Base-by-base conservation (phyloP, 2,888 invertebrate genomes). In the Itoplectis maculator region DNA sequence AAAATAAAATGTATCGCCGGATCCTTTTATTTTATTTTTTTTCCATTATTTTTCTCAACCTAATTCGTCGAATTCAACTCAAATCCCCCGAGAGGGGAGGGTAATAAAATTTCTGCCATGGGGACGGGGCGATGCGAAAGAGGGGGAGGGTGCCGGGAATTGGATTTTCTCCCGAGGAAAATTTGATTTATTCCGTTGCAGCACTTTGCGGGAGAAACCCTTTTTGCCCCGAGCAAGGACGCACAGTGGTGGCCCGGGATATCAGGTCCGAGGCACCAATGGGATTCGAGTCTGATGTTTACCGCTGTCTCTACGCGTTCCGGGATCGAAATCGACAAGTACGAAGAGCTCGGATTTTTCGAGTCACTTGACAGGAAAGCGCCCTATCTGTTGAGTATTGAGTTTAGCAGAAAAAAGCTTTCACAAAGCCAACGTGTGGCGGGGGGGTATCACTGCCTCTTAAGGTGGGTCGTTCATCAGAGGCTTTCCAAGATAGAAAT, bases 101-200 rank as follows among this genome's bases (percentile, higher is more conserved):
- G 11, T 23, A 23, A 54, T 11, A 54, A 54, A 23, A 54, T 23
- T 2, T 5, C 13, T 29, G 29, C 29, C 3, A 29, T 5, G 3
- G 29, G 3, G 29, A 2, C 3, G 29, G 29, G 29, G 20, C 18
- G 20, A 5, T 23, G 54, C 23, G 23, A 23, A 54, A 54, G 13
- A 11, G 54, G 23, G 29, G n/a, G n/a, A n/a, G n/a, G n/a, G n/a
- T n/a, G n/a, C n/a, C n/a, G n/a, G n/a, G 15, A 23, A 54, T 54
- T 54, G 11, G 13, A 54, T 54, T 54, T 54, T 54, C 54, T 11
- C 54, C 23, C 1, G 23, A 54, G 23, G 54, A 54, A 54, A 54
- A 54, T 54, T 54, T 54, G n/a, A 54, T 54, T 54, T 54, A 54
- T 23, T 54, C 54, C 54, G 23, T 0, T 54, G 23, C 54, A 54